These are phyloP conservation scores for Volucella inanis DNA, from an alignment of 2,888 invertebrate species.

Conservation along the genomic window DNA sequence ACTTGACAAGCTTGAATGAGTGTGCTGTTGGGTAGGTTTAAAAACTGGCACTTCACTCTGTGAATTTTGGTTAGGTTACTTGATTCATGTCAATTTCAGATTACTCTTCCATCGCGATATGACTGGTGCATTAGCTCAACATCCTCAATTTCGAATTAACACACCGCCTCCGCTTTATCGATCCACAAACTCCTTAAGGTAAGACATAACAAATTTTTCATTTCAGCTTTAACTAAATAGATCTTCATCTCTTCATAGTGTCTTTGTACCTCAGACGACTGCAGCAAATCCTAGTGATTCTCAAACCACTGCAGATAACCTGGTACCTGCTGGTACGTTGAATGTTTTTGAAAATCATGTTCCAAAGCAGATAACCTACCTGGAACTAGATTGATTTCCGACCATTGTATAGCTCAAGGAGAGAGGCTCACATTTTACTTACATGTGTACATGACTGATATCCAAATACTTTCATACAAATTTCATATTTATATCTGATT, in stretches of 20 bases:
- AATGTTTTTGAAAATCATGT: constrained; percentile 60
- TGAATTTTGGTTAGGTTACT: too few relatives aligned
- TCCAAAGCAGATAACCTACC: constrained; percentile 77
- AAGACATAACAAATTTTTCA: constrained; percentile 74
- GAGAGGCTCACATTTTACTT: constrained; percentile 69
- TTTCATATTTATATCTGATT: constrained; percentile 47
- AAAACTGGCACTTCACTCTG: neutral
- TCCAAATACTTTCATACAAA: constrained; percentile 55
- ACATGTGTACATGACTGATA: constrained; percentile 67
- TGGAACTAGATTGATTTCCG: constrained; percentile 77
- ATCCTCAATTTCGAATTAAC: constrained; percentile 82
- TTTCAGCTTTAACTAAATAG: constrained; percentile 8
- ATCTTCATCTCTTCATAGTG: constrained; percentile 62
- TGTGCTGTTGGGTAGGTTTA: constrained; percentile 88
- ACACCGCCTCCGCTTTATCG: constrained; percentile 97
- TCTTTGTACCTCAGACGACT: constrained; percentile 69
- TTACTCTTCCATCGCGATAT: constrained; percentile 87
- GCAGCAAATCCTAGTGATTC: constrained; percentile 55
- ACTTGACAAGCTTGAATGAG: constrained; percentile 98
- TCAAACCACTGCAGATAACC: constrained; percentile 74
- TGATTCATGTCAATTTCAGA: constrained; percentile 83
- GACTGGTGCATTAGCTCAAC: constrained; percentile 84
- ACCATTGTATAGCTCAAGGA: constrained; percentile 46
- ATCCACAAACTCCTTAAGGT: constrained; percentile 91
- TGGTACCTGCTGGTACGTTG: constrained; percentile 68